Evolutionary conservation across 2,113 vertebrate genomes (phyloP).

Genomic region (Indicator maculatus): DNA sequence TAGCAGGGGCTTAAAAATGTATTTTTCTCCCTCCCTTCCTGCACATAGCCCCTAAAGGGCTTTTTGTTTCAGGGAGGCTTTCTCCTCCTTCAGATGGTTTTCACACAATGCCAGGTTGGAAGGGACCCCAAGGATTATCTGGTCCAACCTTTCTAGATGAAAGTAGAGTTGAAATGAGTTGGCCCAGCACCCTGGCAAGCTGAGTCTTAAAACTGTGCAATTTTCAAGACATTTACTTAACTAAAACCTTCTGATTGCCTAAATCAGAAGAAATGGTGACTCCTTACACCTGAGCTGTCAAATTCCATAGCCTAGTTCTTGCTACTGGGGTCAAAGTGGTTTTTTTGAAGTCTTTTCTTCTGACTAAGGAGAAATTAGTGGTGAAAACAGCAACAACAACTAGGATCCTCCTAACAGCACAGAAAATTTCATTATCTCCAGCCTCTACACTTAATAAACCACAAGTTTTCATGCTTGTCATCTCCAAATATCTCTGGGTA

Average conservation of each 20-base stretch:
- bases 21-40: background rate
- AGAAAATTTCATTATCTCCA: background rate
- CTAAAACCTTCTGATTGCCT: background rate
- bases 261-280: accelerated
- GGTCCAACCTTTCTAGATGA: too few relatives aligned
- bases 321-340: background rate
- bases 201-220: too few relatives aligned
- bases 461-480: background rate
- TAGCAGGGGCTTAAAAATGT: background rate
- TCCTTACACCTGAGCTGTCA: background rate
- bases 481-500: background rate
- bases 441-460: background rate
- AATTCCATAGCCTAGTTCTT: background rate
- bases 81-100: background rate
- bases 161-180: too few relatives aligned
- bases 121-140: background rate
- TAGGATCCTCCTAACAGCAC: background rate
- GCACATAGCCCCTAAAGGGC: accelerated
- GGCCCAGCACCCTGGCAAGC: too few relatives aligned
- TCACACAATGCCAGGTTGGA: too few relatives aligned
- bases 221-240: too few relatives aligned
- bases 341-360: background rate
- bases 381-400: background rate
- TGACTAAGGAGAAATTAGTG: background rate
- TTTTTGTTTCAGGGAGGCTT: background rate